These are phyloP conservation scores for Carposina sasakii DNA, from an alignment of 1,140 invertebrate species.

Conservation along the genomic window DNA sequence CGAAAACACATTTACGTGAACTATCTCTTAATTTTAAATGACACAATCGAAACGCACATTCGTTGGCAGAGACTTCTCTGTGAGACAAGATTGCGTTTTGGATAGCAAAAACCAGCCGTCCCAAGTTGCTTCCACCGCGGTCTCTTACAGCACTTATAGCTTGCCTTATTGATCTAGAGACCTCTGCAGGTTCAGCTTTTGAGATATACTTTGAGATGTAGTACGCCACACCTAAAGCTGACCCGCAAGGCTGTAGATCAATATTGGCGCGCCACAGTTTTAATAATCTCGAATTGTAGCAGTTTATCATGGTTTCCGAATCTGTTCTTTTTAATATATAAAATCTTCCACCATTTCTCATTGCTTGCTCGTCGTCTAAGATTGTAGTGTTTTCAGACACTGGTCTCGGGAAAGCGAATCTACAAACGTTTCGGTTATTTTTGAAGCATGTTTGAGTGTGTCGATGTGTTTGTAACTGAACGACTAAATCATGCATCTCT, in stretches of 20 bases:
- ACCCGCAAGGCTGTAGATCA: slow-evolving; percentile 6
- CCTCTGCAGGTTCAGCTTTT: slow-evolving; percentile 3
- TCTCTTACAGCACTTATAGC: neutral
- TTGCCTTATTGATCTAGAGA: slow-evolving; percentile 1
- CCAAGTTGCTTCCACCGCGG: neutral
- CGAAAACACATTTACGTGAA: slow-evolving; percentile 7
- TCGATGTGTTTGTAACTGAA: neutral
- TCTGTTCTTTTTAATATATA: neutral
- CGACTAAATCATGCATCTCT: slow-evolving; percentile 1
- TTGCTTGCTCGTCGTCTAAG: neutral
- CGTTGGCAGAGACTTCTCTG: slow-evolving; percentile 1
- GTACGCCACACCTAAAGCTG: slow-evolving; percentile 4
- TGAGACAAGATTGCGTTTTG: slow-evolving; percentile 7
- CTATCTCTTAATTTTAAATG: slow-evolving; percentile 9
- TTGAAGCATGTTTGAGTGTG: neutral
- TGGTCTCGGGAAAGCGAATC: slow-evolving; percentile 3
- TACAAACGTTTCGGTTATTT: neutral
- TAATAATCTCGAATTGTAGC: neutral
- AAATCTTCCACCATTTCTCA: slow-evolving; percentile 1
- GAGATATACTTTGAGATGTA: slow-evolving; percentile 6
- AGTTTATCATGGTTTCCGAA: neutral
- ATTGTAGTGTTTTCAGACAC: neutral
- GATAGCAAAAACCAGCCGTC: slow-evolving; percentile 5
- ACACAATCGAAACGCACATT: slow-evolving; percentile 9
- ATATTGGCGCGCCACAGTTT: slow-evolving; percentile 2